These are phyloP conservation scores for Amblyornis subalaris DNA, from an alignment of 2,113 vertebrate species.

Conservation along the genomic window DNA sequence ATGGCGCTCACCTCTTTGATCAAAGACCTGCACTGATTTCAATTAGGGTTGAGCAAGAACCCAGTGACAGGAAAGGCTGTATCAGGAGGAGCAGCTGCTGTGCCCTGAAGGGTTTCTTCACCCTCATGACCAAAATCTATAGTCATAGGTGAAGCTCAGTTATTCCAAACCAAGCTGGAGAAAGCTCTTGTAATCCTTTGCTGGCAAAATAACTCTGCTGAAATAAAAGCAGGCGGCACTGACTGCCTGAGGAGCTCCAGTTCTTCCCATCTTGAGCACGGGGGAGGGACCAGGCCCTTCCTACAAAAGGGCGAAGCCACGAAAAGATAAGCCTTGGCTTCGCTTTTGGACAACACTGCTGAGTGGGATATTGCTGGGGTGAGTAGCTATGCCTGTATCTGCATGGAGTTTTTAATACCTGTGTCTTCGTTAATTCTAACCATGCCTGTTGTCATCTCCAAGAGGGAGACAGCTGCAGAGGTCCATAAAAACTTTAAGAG, in stretches of 20 bases:
- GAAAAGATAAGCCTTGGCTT: not conserved
- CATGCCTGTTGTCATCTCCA: not conserved
- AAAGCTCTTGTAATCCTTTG: slow-evolving; percentile 31
- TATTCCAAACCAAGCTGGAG: not conserved
- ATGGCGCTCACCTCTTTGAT: slow-evolving; percentile 33
- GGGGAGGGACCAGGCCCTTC: not conserved
- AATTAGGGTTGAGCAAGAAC: slow-evolving; percentile 44
- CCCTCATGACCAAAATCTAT: slow-evolving; percentile 50
- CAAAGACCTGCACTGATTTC: slow-evolving; percentile 46
- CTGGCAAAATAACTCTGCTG: not conserved
- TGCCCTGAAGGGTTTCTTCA: slow-evolving; percentile 32
- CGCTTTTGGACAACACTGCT: not conserved
- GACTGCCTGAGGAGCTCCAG: not conserved
- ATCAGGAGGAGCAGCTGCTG: slow-evolving; percentile 46
- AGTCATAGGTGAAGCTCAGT: slow-evolving; percentile 32
- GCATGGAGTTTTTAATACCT: not conserved
- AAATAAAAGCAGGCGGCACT: slow-evolving; percentile 10
- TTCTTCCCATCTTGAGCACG: not conserved
- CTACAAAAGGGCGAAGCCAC: not conserved
- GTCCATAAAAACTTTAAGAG: not conserved
- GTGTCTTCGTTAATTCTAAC: not conserved
- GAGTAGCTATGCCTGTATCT: not conserved
- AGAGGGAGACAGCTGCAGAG: not conserved
- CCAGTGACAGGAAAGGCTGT: slow-evolving; percentile 2
- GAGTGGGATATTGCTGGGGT: not conserved